These are phyloP conservation scores for Cyanocitta stelleri DNA, from an alignment of 2,113 vertebrate species.

Conservation along the genomic window DNA sequence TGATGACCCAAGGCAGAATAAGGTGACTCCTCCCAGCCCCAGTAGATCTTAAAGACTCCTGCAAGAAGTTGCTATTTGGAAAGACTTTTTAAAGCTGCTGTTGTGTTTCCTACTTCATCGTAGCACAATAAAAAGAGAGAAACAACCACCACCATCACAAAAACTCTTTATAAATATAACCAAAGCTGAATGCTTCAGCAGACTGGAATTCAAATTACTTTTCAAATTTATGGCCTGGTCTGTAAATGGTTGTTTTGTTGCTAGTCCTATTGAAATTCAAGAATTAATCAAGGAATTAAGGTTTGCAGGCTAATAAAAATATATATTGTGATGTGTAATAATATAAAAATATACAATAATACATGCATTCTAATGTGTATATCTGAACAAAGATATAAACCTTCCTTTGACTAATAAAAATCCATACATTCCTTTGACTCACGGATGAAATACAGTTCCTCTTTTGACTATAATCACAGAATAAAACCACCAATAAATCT, in stretches of 20 bases:
- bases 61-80: background rate
- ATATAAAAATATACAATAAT: background rate
- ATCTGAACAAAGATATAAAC: background rate
- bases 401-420: background rate
- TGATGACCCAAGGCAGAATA: background rate
- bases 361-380: background rate
- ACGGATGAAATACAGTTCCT: background rate
- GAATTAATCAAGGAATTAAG: background rate
- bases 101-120: background rate
- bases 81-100: background rate
- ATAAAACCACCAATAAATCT: constrained; percentile 24
- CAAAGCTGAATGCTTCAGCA: background rate
- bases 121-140: background rate
- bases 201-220: background rate
- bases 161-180: background rate
- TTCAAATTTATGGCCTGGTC: background rate
- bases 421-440: background rate
- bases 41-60: background rate
- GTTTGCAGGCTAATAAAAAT: background rate
- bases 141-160: background rate
- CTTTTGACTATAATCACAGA: background rate
- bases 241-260: background rate
- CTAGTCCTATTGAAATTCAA: background rate
- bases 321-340: background rate
- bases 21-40: background rate